A percentile compares a stretch with the other conserved stretches of the same genome.
Conservation (phyloP, 2,113 vertebrate species). For the Coregonus clupeaformis region DNA sequence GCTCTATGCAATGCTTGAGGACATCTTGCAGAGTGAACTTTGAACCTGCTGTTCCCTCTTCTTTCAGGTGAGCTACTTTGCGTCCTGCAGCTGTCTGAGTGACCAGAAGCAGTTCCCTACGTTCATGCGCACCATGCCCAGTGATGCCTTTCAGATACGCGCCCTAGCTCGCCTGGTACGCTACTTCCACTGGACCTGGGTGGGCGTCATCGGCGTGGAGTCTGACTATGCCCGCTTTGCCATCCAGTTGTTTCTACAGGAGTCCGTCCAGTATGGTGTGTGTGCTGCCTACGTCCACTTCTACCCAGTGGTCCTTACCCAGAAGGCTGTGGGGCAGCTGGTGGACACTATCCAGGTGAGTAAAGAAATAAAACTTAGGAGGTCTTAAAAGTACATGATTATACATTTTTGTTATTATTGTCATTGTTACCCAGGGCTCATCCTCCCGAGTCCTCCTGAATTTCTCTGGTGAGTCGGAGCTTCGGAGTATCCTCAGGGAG, state of each 20-base stretch:
- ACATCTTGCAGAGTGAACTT: no score
- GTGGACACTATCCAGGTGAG: constrained; percentile 57
- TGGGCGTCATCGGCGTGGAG: constrained; percentile 70
- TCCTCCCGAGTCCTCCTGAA: constrained; percentile 68
- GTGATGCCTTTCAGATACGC: constrained; percentile 71
- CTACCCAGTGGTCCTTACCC: constrained; percentile 53
- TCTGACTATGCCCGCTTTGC: constrained; percentile 72
- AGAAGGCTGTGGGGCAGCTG: constrained; percentile 49
- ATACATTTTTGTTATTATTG: no score
- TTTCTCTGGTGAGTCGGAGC: constrained; percentile 66
- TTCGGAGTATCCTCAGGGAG: constrained; percentile 62
- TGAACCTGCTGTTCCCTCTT: not conserved
- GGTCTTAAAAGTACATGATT: not conserved
- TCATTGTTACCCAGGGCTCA: constrained; percentile 29
- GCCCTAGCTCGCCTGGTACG: constrained; percentile 64
- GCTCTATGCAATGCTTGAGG: no score
- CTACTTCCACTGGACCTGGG: constrained; percentile 74
- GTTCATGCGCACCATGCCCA: constrained; percentile 77
- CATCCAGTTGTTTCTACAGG: constrained; percentile 71
- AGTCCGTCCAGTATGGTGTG: constrained; percentile 55
- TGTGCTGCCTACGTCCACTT: constrained; percentile 69
- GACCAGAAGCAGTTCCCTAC: constrained; percentile 67
- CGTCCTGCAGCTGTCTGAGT: constrained; percentile 73
- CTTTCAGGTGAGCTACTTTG: constrained; percentile 74
- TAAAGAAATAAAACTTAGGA: not conserved